Evolutionary conservation across 2,113 vertebrate species (phyloP), one percentile per base, ranked within the genome.

Genomic region (Crotalus helleri): DNA sequence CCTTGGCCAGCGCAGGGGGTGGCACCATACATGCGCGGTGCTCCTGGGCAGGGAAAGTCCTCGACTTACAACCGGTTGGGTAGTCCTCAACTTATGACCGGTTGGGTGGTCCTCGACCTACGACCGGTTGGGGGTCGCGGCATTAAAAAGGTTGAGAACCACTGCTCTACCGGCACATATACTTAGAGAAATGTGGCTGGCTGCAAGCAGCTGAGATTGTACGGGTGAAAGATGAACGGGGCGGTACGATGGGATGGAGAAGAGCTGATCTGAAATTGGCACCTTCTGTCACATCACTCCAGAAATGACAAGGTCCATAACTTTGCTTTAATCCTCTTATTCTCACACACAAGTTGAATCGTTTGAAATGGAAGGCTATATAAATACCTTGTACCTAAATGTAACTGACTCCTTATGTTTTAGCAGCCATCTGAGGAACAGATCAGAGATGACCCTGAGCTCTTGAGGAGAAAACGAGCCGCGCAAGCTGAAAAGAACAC

Each of bases 401-500:
- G 53, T 23, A 23, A 51, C 90, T 87, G 0, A 92, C 92, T 94
- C 59, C 10, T 88, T 54, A 0, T 94, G 10, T 87, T 92, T 1
- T 81, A 98, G 98, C 96, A 95, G 86, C 95, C 94, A 94, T 90
- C 94, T 91, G 96, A 97, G 93, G 96, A 98, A 85, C 96, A 95
- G 88, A 94, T 95, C 92, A 92, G 89, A 13, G 94, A 93, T 29
- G 98, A 96, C 74, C 98, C 99, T 26, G 97, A 99, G 94, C 96
- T 98, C 94, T 96, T 99, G 95, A 98, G 99, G 95, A 99, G 92
- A 94, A 99, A 98, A 57, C 98, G 99, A 94, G 99, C 99, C 9
- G 97, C 98, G 3, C 98, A 97, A 92, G 98, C 97, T 90, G 98
- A 99, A 95, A 99, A 98, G 95, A 99, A 99, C 95, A 99, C 99